A percentile compares a stretch with the other conserved stretches of the same genome.
These are phyloP conservation scores for Rhipidura dahli DNA, from an alignment of 2,113 vertebrate species.

Conservation along the genomic window DNA sequence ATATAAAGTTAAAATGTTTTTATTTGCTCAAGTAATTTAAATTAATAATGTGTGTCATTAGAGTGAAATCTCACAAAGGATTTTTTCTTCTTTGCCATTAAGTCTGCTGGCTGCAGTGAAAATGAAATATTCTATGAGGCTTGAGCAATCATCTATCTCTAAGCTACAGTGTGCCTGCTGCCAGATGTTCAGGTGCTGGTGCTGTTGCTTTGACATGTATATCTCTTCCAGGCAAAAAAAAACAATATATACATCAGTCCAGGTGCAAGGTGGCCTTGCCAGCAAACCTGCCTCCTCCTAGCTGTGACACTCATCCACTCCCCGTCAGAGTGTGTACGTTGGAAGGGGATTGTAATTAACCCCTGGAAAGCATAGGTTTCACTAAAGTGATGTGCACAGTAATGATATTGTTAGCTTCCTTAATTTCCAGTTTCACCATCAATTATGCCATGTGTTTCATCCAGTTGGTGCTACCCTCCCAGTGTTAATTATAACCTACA, in stretches of 20 bases:
- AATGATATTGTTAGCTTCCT: conserved; percentile 77
- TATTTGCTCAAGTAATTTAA: conserved; percentile 18
- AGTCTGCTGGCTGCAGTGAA: conserved; percentile 9
- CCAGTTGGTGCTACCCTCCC: conserved; percentile 83
- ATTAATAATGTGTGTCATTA: neutral
- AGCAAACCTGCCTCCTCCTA: conserved; percentile 32
- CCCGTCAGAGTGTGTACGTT: conserved; percentile 29
- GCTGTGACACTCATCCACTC: conserved; percentile 49
- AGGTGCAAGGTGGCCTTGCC: conserved; percentile 63
- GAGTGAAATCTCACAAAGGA: conserved; percentile 9
- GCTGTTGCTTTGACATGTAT: conserved; percentile 28
- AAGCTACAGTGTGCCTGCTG: neutral
- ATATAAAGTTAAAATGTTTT: conserved; percentile 26
- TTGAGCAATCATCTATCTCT: conserved; percentile 1
- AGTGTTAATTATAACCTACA: conserved; percentile 99
- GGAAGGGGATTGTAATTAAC: conserved; percentile 69
- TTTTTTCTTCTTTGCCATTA: conserved; percentile 23
- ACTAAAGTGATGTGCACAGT: conserved; percentile 64
- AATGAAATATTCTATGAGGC: conserved; percentile 51
- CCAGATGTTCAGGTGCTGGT: conserved; percentile 55
- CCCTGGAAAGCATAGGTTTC: conserved; percentile 66
- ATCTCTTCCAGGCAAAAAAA: conserved; percentile 42
- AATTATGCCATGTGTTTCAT: conserved; percentile 81
- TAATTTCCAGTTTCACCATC: conserved; percentile 80
- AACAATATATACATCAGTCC: conserved; percentile 42